Base-by-base conservation (phyloP, 2,113 vertebrate species). In the Pao palembangensis region DNA sequence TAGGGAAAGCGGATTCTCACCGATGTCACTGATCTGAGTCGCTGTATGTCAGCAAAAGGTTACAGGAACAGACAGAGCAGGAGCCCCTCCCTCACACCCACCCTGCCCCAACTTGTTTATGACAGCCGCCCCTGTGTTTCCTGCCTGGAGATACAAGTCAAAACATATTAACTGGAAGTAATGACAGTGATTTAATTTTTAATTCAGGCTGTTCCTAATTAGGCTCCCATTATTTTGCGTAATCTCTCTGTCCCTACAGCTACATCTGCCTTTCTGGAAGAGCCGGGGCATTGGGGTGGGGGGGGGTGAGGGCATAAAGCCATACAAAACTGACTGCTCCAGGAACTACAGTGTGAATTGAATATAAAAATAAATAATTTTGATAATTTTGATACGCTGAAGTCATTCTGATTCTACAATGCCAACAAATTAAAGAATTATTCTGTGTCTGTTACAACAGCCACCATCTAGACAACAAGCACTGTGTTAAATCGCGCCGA, bases 121-220 rank as follows among this genome's bases (percentile, higher is more conserved):
- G 67, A 51, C 71, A 71, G 61, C 48, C 43, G 41, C 54, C 34
- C 51, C 62, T 68, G 43, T 58, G 69, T 56, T 62, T 23, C 61
- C 50, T 64, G 75, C 76, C 80, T 64, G 67, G 53, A 80, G 75
- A 79, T 59, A 64, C 28, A 19, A 67, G 73, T 86, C 83, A 76
- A 61, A 82, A 75, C 82, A 80, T 55, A 75, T 84, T 81, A 76
- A 84, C 73, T 78, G 46, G 76, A 81, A 56, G 38, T 77, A 84
- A 83, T 71, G 78, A 76, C 74, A 71, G 58, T 71, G 57, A 72
- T 75, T 78, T 69, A 16, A 83, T 81, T 83, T 69, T 79, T 44
- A 68, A 47, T 71, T 69, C 62, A 71, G 76, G 64, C 67, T 63
- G 31, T 49, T 68, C 63, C 61, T 67, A 71, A 81, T 74, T 81